phyloP scores from a whole-genome alignment of 2,888 invertebrate genomes.

The Tinea pellionella region DNA sequence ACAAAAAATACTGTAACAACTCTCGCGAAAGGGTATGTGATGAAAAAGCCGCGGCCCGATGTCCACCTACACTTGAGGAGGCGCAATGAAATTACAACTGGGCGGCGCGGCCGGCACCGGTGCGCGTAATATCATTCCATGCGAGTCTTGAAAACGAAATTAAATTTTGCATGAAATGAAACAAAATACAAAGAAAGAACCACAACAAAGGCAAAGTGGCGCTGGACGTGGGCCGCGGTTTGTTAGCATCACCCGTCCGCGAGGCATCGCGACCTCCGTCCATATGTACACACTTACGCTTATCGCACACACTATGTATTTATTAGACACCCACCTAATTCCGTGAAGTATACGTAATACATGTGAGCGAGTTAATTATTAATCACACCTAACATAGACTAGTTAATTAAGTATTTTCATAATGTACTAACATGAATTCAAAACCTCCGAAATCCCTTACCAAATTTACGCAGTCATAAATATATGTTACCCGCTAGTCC shows the following conservation, averaged over 20 bases:
- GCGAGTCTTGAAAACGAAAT: conserved; percentile 69
- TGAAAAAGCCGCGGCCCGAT: conserved; percentile 57
- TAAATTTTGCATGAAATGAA: conserved; percentile 69
- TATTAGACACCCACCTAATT: neutral
- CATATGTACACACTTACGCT: neutral
- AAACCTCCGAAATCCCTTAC: conserved; percentile 38
- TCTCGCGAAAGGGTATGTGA: conserved; percentile 64
- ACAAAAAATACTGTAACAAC: conserved; percentile 36
- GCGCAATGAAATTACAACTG: conserved; percentile 57
- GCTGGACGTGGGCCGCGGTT: conserved; percentile 43
- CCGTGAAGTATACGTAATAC: neutral
- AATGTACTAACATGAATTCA: conserved; percentile 55
- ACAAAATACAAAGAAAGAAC: conserved; percentile 67
- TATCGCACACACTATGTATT: conserved; percentile 36
- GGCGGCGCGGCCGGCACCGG: conserved; percentile 35
- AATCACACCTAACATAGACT: conserved; percentile 27
- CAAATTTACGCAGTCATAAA: conserved; percentile 57
- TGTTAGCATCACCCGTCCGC: conserved; percentile 32
- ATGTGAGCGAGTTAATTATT: conserved; percentile 13
- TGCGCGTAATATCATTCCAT: conserved; percentile 64
- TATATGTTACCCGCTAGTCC: conserved; percentile 30
- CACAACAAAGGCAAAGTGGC: conserved; percentile 57
- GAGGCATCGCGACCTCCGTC: neutral
- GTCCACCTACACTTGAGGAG: conserved; percentile 67
- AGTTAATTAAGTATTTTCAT: conserved; percentile 64